Conservation (phyloP, 2,797 vertebrate genomes). For the Neoniphon sammara region DNA sequence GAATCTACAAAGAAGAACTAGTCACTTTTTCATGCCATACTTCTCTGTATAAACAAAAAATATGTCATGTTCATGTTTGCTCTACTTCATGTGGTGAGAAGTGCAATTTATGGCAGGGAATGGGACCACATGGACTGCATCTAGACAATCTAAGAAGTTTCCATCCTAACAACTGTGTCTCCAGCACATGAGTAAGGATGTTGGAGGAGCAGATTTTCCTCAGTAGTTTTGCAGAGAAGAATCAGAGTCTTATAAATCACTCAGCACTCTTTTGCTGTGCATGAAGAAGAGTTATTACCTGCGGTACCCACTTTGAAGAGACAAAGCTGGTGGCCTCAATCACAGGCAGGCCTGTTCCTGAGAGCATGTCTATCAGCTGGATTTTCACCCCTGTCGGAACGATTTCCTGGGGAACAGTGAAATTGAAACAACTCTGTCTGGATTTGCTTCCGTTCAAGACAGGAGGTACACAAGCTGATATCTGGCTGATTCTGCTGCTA, state of each 20-base stretch:
- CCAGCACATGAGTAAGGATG: slow-evolving; percentile 33
- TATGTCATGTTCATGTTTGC: slow-evolving; percentile 17
- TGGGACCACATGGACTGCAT: not conserved
- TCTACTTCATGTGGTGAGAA: slow-evolving; percentile 22
- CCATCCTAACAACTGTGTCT: slow-evolving; percentile 38
- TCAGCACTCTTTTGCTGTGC: slow-evolving; percentile 53
- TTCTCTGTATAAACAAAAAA: slow-evolving; percentile 35
- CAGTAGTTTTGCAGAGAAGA: slow-evolving; percentile 49
- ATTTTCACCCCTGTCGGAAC: slow-evolving; percentile 93
- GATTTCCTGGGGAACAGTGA: slow-evolving; percentile 86
- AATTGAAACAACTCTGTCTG: slow-evolving; percentile 58
- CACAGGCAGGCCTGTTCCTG: slow-evolving; percentile 89
- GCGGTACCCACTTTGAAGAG: slow-evolving; percentile 95
- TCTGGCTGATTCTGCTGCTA: slow-evolving; percentile 11
- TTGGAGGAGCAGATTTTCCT: slow-evolving; percentile 28
- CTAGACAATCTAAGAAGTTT: slow-evolving; percentile 27
- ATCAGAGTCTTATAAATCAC: slow-evolving; percentile 72
- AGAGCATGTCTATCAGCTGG: slow-evolving; percentile 94
- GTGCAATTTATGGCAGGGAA: slow-evolving; percentile 44
- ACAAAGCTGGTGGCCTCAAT: slow-evolving; percentile 98
- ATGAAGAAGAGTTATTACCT: slow-evolving; percentile 86
- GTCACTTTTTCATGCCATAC: slow-evolving; percentile 34
- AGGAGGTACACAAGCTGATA: slow-evolving; percentile 38
- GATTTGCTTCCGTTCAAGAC: slow-evolving; percentile 56
- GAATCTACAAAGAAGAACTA: slow-evolving; percentile 18